These are phyloP conservation scores for Geococcyx californianus DNA, from an alignment of 2,113 vertebrate species.

Conservation along the genomic window DNA sequence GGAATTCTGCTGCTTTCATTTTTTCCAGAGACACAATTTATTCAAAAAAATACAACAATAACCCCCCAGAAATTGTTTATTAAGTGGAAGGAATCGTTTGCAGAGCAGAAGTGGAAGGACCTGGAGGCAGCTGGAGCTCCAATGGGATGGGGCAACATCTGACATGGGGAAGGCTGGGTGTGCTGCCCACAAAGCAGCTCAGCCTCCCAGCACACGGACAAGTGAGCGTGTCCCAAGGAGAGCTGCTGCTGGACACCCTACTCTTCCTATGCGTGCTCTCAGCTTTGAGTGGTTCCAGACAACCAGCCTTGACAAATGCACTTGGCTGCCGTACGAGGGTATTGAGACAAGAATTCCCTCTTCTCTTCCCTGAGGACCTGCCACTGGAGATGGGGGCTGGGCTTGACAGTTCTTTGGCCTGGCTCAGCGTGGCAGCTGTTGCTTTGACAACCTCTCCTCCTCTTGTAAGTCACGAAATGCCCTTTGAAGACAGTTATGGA, in stretches of 20 bases:
- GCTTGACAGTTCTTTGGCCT: not conserved
- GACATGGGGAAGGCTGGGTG: accelerated
- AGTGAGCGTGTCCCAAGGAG: no score
- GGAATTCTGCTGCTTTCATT: not conserved
- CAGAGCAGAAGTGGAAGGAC: not conserved
- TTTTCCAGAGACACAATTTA: not conserved
- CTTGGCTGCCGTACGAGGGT: accelerated
- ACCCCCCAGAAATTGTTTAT: not conserved
- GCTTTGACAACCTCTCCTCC: not conserved
- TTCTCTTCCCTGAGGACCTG: not conserved
- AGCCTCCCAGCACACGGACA: accelerated
- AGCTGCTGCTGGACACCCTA: not conserved
- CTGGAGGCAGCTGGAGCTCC: not conserved
- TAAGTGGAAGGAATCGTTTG: not conserved
- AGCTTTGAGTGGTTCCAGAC: not conserved
- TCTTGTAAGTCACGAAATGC: not conserved
- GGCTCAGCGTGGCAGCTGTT: not conserved
- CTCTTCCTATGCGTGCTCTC: not conserved
- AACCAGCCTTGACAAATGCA: not conserved
- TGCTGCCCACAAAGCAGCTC: not conserved
- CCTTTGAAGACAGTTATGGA: not conserved
- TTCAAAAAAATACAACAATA: not conserved
- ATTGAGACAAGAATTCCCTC: not conserved
- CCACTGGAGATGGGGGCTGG: not conserved
- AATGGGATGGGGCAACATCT: not conserved